Evolutionary conservation across 1,140 invertebrate genomes (phyloP).

Genomic region (Ceratina calcarata): DNA sequence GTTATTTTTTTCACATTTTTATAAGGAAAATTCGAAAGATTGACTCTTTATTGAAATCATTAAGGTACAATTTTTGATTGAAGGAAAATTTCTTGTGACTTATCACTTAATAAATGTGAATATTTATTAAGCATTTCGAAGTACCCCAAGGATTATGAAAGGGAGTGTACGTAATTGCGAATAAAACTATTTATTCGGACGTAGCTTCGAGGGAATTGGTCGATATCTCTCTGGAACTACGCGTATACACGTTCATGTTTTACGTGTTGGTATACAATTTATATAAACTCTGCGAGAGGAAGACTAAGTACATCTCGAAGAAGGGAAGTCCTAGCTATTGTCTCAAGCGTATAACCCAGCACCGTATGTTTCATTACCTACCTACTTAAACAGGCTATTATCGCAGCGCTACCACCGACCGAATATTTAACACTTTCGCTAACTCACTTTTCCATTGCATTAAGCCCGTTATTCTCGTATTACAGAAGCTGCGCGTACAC

Average conservation of each 20-base stretch:
- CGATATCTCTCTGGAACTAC: constrained; percentile 33
- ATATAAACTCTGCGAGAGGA: constrained; percentile 29
- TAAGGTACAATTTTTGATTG: no score
- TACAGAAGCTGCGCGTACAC: no score
- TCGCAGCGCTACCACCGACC: constrained; percentile 60
- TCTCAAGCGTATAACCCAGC: constrained; percentile 77
- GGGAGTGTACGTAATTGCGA: constrained; percentile 39
- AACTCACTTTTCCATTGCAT: background rate
- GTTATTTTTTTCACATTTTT: no score
- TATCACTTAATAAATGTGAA: background rate
- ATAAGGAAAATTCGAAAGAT: no score
- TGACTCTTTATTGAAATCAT: no score
- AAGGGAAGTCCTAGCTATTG: constrained; percentile 53
- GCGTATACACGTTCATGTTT: background rate
- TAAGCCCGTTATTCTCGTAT: background rate
- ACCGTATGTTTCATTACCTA: constrained; percentile 73
- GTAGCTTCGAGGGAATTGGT: constrained; percentile 8
- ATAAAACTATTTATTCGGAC: constrained; percentile 39
- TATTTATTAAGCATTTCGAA: background rate
- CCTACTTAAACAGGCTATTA: constrained; percentile 70
- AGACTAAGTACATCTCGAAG: constrained; percentile 42
- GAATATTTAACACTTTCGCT: constrained; percentile 43
- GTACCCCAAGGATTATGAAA: background rate
- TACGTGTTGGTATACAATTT: constrained; percentile 19
- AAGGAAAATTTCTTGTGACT: background rate